Percentiles rank a stretch among this genome's conserved stretches.
phyloP scores from a whole-genome alignment of 2,888 invertebrate species.

The Ormyrus nitidulus region DNA sequence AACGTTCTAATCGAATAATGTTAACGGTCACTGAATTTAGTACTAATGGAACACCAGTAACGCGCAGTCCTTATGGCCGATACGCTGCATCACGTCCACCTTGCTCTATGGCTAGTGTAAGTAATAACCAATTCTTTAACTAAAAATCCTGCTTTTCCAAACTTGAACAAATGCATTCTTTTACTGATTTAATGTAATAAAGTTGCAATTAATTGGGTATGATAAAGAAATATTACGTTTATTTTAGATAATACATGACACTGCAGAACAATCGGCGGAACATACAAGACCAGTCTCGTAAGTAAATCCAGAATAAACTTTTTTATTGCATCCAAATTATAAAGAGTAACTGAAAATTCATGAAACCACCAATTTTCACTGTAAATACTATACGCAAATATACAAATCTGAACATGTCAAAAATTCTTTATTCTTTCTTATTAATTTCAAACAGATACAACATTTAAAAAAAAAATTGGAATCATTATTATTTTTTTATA shows the following conservation, averaged over 20 bases:
- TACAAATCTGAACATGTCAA: too few relatives aligned
- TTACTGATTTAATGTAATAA: neutral
- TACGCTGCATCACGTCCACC: conserved; percentile 81
- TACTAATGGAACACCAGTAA: conserved; percentile 64
- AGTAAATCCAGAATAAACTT: too few relatives aligned
- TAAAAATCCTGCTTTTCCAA: neutral
- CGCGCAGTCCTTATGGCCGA: conserved; percentile 75
- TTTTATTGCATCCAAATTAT: too few relatives aligned
- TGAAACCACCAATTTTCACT: too few relatives aligned
- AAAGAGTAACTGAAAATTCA: too few relatives aligned
- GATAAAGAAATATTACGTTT: neutral
- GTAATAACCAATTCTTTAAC: conserved; percentile 57
- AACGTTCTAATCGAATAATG: conserved; percentile 19
- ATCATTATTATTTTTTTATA: too few relatives aligned
- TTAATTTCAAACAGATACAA: too few relatives aligned
- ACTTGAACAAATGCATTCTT: neutral
- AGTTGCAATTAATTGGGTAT: neutral
- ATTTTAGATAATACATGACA: conserved; percentile 53
- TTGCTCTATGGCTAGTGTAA: conserved; percentile 83
- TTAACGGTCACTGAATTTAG: conserved; percentile 60
- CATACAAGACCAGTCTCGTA: conserved; percentile 3
- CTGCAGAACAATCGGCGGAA: conserved; percentile 29
- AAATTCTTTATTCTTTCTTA: too few relatives aligned
- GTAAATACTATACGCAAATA: too few relatives aligned
- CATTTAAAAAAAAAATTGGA: too few relatives aligned